These are phyloP conservation scores for Sternotherus odoratus DNA, from an alignment of 2,797 vertebrate species.

Conservation along the genomic window DNA sequence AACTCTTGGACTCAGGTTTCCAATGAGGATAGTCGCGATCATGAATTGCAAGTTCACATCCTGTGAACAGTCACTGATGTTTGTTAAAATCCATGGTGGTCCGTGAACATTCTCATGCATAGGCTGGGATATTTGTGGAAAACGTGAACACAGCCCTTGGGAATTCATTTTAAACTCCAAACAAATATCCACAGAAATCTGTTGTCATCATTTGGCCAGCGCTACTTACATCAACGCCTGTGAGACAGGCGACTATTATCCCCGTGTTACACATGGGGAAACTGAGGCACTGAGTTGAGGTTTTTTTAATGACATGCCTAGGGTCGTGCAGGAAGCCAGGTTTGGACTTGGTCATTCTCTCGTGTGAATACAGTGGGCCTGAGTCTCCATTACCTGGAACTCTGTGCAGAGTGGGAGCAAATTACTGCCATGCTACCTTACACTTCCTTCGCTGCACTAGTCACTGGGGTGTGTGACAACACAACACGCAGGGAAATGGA, in stretches of 20 bases:
- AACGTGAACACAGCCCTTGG: background rate
- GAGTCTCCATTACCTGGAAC: background rate
- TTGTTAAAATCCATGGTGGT: background rate
- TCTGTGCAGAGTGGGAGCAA: background rate
- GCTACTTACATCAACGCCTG: background rate
- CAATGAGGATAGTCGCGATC: background rate
- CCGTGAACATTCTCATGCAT: no score
- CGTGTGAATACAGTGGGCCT: background rate
- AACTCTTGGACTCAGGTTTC: background rate
- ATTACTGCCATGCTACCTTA: background rate
- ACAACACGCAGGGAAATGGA: background rate
- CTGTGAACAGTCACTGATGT: background rate
- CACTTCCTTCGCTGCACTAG: background rate
- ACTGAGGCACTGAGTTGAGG: background rate
- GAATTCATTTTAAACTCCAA: background rate
- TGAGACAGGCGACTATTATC: background rate
- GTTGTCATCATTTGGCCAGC: background rate
- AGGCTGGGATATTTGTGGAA: background rate
- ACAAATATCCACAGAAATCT: background rate
- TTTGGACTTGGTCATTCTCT: background rate
- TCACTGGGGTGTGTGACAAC: background rate
- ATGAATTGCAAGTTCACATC: background rate
- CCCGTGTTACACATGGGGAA: background rate
- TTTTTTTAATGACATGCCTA: background rate
- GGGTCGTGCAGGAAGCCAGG: background rate